Conservation (phyloP, 2,113 vertebrate genomes). For the Empidonax alnorum region DNA sequence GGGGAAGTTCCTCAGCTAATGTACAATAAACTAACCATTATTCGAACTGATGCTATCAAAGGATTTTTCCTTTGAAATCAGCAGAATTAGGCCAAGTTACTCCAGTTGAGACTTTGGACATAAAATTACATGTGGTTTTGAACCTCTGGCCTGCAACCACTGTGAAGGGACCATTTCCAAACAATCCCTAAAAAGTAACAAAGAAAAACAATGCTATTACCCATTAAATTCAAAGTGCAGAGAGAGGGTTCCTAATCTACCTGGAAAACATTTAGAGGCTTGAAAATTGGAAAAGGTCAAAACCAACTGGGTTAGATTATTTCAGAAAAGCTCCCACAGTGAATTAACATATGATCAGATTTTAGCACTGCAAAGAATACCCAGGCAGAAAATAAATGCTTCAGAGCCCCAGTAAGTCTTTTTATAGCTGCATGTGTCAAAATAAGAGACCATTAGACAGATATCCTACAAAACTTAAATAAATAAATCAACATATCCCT, state of each 20-base stretch:
- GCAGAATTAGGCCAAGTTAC: neutral
- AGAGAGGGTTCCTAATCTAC: neutral
- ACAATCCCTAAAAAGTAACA: neutral
- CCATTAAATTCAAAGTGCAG: neutral
- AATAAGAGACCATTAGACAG: neutral
- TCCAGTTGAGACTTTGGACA: neutral
- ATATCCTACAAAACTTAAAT: neutral
- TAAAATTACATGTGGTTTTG: neutral
- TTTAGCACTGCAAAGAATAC: neutral
- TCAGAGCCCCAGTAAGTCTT: neutral
- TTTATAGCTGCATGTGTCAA: neutral
- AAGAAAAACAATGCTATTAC: neutral
- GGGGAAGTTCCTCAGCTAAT: neutral
- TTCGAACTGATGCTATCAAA: neutral
- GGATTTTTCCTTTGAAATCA: conserved; percentile 16
- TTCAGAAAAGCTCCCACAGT: neutral
- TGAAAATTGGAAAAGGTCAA: neutral
- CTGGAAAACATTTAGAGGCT: neutral
- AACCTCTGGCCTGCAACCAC: neutral
- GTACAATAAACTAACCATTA: neutral
- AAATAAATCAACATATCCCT: neutral
- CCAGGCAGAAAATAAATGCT: neutral
- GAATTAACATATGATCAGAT: neutral
- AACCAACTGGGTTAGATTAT: neutral
- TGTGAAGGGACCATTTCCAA: neutral